Base-by-base conservation (phyloP, 2,113 vertebrate genomes). In the Gavialis gangeticus region DNA sequence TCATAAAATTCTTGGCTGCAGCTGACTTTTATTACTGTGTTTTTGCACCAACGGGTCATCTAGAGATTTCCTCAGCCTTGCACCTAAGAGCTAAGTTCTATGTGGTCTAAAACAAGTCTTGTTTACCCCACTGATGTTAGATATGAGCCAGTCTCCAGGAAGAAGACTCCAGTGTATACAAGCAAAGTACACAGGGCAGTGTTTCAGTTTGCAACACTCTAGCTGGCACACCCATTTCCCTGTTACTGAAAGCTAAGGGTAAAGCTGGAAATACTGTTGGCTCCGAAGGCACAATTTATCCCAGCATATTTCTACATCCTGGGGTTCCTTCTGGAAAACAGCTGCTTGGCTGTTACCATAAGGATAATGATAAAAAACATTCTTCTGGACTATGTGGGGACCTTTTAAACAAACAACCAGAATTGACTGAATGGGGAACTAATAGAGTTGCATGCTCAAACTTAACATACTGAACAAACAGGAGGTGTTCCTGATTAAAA, bases 1-100 rank as follows among this genome's bases (percentile, higher is more conserved):
- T 87, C 79, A 84, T 84, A 94, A 92, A 92, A 89, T 88, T 93
- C 87, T 94, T 96, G 93, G 87, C 90, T 85, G 55, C 46, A 22
- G 69, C 18, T 13, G 85, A 79, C 25, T 57, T 96, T 75, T 79
- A 85, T 24, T 78, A 24, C 89, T 92, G 79, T 13, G 75, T 87
- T 82, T 60, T 82, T 92, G 82, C 78, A 95, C 64, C 87, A 79
- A 92, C 92, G 18, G 15, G 85, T 59, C 59, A 87, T 69, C 94
- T 58, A 85, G 37, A 69, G 28, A 87, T 67, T 94, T 90, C 54
- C 58, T 62, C 82, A 89, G 54, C 67, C 34, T 30, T 90, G 77
- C 37, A 91, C 22, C 67, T 79, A 82, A 82, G 67, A 91, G 63
- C 0, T 2, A 85, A 94, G 64, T 10, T 22, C 30, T 5, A 4